Base-by-base conservation (phyloP, 2,888 invertebrate genomes). In the Luffia ferchaultella region DNA sequence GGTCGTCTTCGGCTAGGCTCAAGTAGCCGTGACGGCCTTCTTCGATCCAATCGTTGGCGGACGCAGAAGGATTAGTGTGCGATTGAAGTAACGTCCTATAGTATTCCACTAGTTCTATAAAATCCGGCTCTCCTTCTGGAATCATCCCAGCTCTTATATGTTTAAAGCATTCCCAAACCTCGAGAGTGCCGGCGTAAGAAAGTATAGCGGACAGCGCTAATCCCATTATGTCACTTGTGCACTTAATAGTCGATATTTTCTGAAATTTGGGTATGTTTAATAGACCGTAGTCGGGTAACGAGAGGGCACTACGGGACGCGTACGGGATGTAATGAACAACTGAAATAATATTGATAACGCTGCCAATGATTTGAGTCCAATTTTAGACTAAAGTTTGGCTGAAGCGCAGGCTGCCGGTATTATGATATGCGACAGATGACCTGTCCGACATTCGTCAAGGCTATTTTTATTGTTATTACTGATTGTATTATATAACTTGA, bases 101-200 rank as follows among this genome's bases (percentile, higher is more conserved):
- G 62, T 75, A 73, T 50, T 74, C 74, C 53, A 73, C 73, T 56
- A 80, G 67, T 49, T 75, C 76, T 56, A 71, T 65, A 56, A 82
- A 76, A 60, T 79, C 68, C 16, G 76, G 76, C 40, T 82, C 70
- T 20, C 68, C 63, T 42, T 67, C 62, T n/a, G 83, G 82, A 41
- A 83, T 50, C 55, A 83, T 58, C 48, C 85, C 83, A 57, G 75
- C 74, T 46, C 79, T 62, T 44, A 88, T 74, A 60, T 86, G 85
- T 53, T 73, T 72, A 60, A 85, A 68, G 60, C 88, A 87, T 52
- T 88, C 86, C 50, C 89, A 62, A 44, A 90, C 84, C 70, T 93
- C 93, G 60, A 90, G 65, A 20, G 90, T 87, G 54, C 93, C 93
- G 56, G 92, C 89, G 71, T 92, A 93, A 55, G 90, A 86, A 55